Conservation (phyloP, 1,140 invertebrate genomes). For the Danaus melanippus region DNA sequence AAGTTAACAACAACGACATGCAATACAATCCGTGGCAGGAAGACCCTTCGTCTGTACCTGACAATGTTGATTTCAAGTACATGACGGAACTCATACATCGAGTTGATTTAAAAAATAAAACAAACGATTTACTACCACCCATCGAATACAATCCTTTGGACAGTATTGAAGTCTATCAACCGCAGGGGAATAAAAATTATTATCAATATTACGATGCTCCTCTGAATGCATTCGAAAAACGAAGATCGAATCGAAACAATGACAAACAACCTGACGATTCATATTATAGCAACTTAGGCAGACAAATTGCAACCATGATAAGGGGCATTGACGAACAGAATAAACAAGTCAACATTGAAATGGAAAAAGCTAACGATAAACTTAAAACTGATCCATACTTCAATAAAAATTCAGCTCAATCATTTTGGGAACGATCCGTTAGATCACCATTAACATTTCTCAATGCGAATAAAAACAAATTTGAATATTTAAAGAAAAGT, state of each 20-base stretch:
- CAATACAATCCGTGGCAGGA: conserved; percentile 12
- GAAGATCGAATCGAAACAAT: conserved; percentile 12
- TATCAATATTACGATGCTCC: conserved; percentile 14
- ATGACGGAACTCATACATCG: conserved; percentile 51
- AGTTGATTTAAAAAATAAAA: conserved; percentile 30
- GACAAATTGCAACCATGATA: conserved; percentile 55
- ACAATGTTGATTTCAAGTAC: conserved; percentile 56
- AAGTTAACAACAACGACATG: conserved; percentile 20
- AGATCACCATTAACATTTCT: conserved; percentile 40
- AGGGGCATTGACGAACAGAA: conserved; percentile 35
- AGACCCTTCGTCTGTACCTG: conserved; percentile 4
- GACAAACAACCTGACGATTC: conserved; percentile 25
- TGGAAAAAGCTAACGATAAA: conserved; percentile 20
- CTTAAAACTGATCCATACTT: conserved; percentile 26
- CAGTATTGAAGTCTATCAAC: conserved; percentile 17
- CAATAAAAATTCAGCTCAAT: conserved; percentile 37
- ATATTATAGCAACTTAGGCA: conserved; percentile 49
- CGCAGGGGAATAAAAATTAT: conserved; percentile 12
- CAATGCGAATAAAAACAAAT: conserved; percentile 25
- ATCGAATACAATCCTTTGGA: conserved; percentile 23
- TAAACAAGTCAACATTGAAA: conserved; percentile 31
- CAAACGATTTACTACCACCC: conserved; percentile 13
- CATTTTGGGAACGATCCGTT: conserved; percentile 56
- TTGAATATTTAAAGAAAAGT: conserved; percentile 32
- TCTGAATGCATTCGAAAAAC: conserved; percentile 8